Evolutionary conservation across 2,113 vertebrate genomes (phyloP).

Genomic region (Oxyura jamaicensis): DNA sequence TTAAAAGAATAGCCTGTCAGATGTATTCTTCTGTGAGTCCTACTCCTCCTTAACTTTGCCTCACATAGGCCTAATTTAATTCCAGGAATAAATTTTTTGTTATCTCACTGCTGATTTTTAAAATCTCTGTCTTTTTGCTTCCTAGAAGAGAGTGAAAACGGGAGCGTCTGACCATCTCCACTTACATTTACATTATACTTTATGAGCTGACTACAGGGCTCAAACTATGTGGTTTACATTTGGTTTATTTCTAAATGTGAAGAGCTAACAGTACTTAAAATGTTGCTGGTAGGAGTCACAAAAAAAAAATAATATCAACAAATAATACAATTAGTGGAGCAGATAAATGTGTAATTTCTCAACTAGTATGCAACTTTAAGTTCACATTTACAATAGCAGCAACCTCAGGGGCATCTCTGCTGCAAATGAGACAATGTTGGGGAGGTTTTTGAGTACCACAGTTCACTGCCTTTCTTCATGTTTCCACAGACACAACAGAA

Average conservation of each 20-base stretch:
- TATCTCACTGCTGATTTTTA: background rate
- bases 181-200: background rate
- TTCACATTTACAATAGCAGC: background rate
- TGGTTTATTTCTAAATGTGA: background rate
- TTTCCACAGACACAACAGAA: background rate
- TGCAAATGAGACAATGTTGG: background rate
- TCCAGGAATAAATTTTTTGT: background rate
- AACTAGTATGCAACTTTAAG: background rate
- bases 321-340: background rate
- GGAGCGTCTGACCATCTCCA: background rate
- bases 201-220: background rate
- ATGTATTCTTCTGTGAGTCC: background rate
- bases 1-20: background rate
- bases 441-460: background rate
- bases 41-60: background rate
- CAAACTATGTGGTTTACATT: background rate
- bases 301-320: background rate
- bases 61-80: background rate
- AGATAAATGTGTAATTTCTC: background rate
- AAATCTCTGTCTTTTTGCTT: background rate
- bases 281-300: background rate
- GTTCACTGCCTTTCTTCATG: background rate
- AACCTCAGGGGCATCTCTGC: background rate
- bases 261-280: background rate
- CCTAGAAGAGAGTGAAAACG: background rate